phyloP scores from a whole-genome alignment of 1,140 invertebrate species.

The Tetramorium alpestre region DNA sequence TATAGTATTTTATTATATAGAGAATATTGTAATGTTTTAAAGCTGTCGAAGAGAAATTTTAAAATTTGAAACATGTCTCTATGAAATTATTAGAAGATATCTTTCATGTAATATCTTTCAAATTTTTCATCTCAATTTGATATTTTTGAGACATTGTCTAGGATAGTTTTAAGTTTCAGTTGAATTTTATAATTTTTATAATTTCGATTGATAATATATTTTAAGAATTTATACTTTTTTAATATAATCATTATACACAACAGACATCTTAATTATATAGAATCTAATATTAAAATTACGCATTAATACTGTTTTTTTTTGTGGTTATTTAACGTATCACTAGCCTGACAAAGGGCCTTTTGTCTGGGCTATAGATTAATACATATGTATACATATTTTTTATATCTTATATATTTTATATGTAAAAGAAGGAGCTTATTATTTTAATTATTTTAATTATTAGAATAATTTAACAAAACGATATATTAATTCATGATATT shows the following conservation, averaged over 20 bases:
- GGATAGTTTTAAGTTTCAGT: background rate
- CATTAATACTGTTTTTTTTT: background rate
- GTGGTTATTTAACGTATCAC: too few species aligned
- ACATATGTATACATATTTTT: background rate
- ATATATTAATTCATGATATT: too few species aligned
- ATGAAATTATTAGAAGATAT: background rate
- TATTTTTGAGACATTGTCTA: background rate
- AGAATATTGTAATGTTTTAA: background rate
- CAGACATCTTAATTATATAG: too few species aligned
- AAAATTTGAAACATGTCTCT: background rate
- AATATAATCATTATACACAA: too few species aligned
- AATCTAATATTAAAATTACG: background rate
- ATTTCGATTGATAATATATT: background rate
- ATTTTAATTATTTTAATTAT: too few species aligned
- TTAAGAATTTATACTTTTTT: background rate
- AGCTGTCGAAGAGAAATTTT: background rate
- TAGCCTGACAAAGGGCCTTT: too few species aligned
- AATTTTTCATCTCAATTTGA: background rate
- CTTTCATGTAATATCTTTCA: background rate
- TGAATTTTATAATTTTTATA: background rate
- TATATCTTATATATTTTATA: background rate
- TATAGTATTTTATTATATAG: background rate
- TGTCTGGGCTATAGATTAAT: background rate
- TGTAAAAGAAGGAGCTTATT: too few species aligned
- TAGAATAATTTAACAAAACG: too few species aligned